Base-by-base conservation (phyloP, 2,113 vertebrate species). In the Xenopus laevis region DNA sequence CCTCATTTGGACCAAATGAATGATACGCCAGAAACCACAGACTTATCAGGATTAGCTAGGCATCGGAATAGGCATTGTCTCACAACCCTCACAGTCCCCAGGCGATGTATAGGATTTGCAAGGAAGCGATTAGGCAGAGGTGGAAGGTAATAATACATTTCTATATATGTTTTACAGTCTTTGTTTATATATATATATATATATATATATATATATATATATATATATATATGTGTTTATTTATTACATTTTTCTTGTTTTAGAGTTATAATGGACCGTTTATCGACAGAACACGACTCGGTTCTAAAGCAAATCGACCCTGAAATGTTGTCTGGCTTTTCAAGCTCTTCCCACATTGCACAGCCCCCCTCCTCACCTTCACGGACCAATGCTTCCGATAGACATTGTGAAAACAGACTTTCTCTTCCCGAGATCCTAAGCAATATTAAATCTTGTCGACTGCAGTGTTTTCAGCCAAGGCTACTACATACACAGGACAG, bases 361-460 rank as follows among this genome's bases (percentile, higher is more conserved):
- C 86, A 91, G 89, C 82, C 85, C 83, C 84, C 89, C 86, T 90
- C 90, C 83, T 85, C 88, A 84, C 86, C 88, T 80, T 87, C 84
- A 86, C 87, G 92, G 89, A 87, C 92, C 90, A 92, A 90, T 91
- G 88, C 92, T 93, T 93, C 92, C 91, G 93, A 50, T 91, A 91
- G 89, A 90, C 85, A 11, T 90, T 92, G 88, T 90, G 89, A 86
- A 88, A 93, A 92, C 83, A 93, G 88, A 92, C 88, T 91, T 78
- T 94, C 93, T 72, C 92, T 97, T 80, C 83, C 91, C 79, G 90
- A 95, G 83, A 90, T 95, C 82, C 81, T 97, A 86, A 93, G 89
- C 87, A 94, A 94, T 92, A 96, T 97, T 87, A 92, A 92, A 91
- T 88, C 91, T 79, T 91, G 94, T 89, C 91, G 95, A 89, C 93